These are phyloP conservation scores for Trichomycterus rosablanca DNA, from an alignment of 2,113 vertebrate species.

Conservation along the genomic window DNA sequence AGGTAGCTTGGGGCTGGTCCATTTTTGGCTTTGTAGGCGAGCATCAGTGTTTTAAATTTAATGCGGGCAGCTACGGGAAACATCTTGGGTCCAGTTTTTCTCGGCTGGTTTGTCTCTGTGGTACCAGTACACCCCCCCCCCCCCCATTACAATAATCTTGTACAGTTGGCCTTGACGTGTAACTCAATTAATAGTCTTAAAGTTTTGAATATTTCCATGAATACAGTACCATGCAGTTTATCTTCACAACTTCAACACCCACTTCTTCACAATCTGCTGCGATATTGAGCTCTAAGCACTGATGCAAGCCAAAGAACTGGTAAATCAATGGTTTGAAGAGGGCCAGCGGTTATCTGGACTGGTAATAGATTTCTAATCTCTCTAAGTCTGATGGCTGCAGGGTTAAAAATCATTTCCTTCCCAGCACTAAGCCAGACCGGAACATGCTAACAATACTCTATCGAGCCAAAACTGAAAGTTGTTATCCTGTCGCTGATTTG, in stretches of 20 bases:
- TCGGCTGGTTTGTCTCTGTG: too few relatives aligned
- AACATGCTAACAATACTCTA: conserved; percentile 1
- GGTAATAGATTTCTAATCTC: conserved; percentile 45
- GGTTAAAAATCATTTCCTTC: not conserved
- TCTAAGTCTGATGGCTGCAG: conserved; percentile 20
- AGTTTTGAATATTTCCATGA: too few relatives aligned
- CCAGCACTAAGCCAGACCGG: not conserved
- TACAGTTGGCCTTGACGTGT: too few relatives aligned
- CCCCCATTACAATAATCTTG: too few relatives aligned
- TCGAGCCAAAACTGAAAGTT: conserved; percentile 1
- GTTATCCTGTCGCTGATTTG: not conserved
- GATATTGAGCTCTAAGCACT: conserved; percentile 29
- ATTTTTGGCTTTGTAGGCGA: too few relatives aligned
- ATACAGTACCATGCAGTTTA: too few relatives aligned
- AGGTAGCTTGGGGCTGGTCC: too few relatives aligned
- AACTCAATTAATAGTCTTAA: too few relatives aligned
- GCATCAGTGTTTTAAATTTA: too few relatives aligned
- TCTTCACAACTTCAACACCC: conserved; percentile 32
- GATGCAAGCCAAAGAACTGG: conserved; percentile 16
- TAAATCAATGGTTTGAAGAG: conserved; percentile 34
- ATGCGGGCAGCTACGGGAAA: too few relatives aligned
- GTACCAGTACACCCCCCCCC: too few relatives aligned
- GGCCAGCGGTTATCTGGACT: conserved; percentile 34
- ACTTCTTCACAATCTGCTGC: conserved; percentile 12
- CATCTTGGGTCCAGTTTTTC: too few relatives aligned